These are phyloP conservation scores for Hucho hucho DNA, from an alignment of 2,113 vertebrate genomes.

Conservation along the genomic window DNA sequence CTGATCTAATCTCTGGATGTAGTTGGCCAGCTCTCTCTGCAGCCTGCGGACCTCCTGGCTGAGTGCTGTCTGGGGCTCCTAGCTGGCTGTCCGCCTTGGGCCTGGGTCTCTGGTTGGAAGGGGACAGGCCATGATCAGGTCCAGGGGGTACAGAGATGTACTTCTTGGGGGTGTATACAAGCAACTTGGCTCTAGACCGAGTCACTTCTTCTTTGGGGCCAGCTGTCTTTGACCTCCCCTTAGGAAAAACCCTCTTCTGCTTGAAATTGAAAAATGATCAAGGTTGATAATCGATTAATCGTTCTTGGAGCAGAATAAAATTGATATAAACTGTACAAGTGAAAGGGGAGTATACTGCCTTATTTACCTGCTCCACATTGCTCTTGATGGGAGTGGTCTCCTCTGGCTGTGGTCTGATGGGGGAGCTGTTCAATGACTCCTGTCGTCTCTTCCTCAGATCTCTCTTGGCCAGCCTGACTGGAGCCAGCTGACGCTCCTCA, in stretches of 20 bases:
- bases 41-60: slow-evolving; percentile 73
- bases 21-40: slow-evolving; percentile 81
- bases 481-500: slow-evolving; percentile 84
- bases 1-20: slow-evolving; percentile 84
- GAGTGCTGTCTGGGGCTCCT: slow-evolving; percentile 45
- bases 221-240: slow-evolving; percentile 35
- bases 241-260: slow-evolving; percentile 36
- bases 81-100: slow-evolving; percentile 34
- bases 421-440: slow-evolving; percentile 50
- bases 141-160: slow-evolving; percentile 10
- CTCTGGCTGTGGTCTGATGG: slow-evolving; percentile 21
- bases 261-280: not conserved
- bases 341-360: not conserved
- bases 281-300: no score
- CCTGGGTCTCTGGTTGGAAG: slow-evolving; percentile 66
- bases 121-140: slow-evolving; percentile 45
- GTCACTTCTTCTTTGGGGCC: slow-evolving; percentile 49
- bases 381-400: slow-evolving; percentile 31
- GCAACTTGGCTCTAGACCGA: slow-evolving; percentile 56
- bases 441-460: slow-evolving; percentile 78
- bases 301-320: not conserved
- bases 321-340: not conserved
- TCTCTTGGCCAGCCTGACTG: slow-evolving; percentile 83
- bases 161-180: slow-evolving; percentile 55
- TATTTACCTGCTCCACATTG: slow-evolving; percentile 48